These are phyloP conservation scores for Pentalonia nigronervosa DNA, from an alignment of 1,140 invertebrate species.

Conservation along the genomic window DNA sequence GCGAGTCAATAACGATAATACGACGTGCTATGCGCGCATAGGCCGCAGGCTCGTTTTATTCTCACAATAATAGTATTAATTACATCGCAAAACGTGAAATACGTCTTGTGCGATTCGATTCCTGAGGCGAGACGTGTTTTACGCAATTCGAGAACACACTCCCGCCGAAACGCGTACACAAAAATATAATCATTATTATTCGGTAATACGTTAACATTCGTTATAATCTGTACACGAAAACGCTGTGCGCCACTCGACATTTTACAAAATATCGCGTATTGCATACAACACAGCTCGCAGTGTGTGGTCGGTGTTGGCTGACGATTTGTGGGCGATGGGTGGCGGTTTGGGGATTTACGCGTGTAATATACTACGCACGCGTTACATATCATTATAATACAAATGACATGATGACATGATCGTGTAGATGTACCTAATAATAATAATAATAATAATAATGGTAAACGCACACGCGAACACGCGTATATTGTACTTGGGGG, in stretches of 20 bases:
- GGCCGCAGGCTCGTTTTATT: too few species aligned
- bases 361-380: neutral
- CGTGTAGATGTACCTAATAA: neutral
- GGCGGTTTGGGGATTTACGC: neutral
- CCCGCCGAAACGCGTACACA: neutral
- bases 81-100: too few species aligned
- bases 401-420: too few species aligned
- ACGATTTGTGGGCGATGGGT: too few species aligned
- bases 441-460: neutral
- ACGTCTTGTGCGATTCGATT: neutral
- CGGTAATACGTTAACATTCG: neutral
- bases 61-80: neutral
- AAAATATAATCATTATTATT: neutral
- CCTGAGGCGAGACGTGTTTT: neutral
- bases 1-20: neutral
- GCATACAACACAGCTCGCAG: neutral
- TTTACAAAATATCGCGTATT: neutral
- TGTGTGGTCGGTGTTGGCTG: accelerated
- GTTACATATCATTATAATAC: neutral
- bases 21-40: too few species aligned
- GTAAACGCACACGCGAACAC: neutral
- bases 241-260: neutral
- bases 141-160: neutral
- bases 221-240: neutral
- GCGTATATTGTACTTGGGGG: neutral